Evolutionary conservation across 2,888 invertebrate genomes (phyloP).

Genomic region (Dicyrtoma fusca): DNA sequence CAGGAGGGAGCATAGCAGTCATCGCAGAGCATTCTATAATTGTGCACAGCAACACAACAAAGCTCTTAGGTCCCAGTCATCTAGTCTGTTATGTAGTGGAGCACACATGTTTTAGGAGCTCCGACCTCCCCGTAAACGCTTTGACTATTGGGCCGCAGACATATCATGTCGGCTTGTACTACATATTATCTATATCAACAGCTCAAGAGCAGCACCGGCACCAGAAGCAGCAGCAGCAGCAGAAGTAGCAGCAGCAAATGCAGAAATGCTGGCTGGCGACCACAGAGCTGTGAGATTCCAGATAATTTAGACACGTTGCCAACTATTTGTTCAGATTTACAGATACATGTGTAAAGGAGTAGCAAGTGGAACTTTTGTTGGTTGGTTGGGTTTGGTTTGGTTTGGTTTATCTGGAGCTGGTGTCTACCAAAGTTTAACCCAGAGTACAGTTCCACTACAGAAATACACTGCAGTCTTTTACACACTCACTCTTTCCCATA

Average conservation of each 20-base stretch:
- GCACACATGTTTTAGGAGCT: too few relatives aligned
- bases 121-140: too few relatives aligned
- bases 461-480: constrained; percentile 4
- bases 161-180: neutral
- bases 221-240: neutral
- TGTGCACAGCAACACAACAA: too few relatives aligned
- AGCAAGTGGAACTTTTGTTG: constrained; percentile 34
- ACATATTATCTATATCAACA: neutral
- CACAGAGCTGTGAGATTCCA: constrained; percentile 27
- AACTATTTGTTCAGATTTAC: constrained; percentile 37
- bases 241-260: neutral
- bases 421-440: constrained; percentile 19
- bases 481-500: neutral
- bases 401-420: constrained; percentile 30
- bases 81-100: too few relatives aligned
- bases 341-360: constrained; percentile 33
- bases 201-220: too few relatives aligned
- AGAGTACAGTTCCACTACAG: neutral
- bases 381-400: constrained; percentile 17
- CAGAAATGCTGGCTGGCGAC: constrained; percentile 10
- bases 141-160: neutral
- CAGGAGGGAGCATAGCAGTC: too few relatives aligned
- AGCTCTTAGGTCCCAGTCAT: too few relatives aligned
- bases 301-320: constrained; percentile 36
- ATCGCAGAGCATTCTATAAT: too few relatives aligned